Evolutionary conservation across 2,113 vertebrate genomes (phyloP).

Genomic region (Setophaga coronata): DNA sequence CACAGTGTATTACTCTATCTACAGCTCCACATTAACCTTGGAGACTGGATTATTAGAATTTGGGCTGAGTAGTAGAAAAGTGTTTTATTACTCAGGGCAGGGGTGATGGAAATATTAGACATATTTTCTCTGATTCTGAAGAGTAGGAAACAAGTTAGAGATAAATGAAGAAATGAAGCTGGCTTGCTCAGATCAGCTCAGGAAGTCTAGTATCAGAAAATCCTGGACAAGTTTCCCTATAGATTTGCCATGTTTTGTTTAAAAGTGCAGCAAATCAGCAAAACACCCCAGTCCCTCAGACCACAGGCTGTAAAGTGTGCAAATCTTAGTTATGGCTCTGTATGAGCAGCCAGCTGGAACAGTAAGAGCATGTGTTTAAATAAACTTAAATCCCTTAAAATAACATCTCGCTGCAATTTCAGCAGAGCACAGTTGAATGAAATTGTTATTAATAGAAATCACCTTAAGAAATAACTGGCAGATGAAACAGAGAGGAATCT

Average conservation of each 20-base stretch:
- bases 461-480: not conserved
- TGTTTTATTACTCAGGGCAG: not conserved
- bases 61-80: not conserved
- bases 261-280: not conserved
- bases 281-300: not conserved
- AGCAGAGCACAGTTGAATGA: not conserved
- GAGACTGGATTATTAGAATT: constrained; percentile 9
- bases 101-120: not conserved
- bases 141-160: not conserved
- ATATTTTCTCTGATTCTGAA: not conserved
- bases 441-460: not conserved
- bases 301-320: not conserved
- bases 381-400: not conserved
- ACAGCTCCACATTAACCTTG: constrained; percentile 41
- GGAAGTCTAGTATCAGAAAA: not conserved
- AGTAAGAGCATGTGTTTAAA: not conserved
- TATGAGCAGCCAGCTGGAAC: fast-evolving
- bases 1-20: constrained; percentile 47
- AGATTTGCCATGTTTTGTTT: not conserved
- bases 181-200: not conserved
- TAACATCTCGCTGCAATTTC: fast-evolving
- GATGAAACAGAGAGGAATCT: not conserved
- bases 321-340: not conserved
- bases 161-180: not conserved
- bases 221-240: fast-evolving